These are phyloP conservation scores for Trichoplusia ni DNA, from an alignment of 1,140 invertebrate genomes.

Conservation along the genomic window DNA sequence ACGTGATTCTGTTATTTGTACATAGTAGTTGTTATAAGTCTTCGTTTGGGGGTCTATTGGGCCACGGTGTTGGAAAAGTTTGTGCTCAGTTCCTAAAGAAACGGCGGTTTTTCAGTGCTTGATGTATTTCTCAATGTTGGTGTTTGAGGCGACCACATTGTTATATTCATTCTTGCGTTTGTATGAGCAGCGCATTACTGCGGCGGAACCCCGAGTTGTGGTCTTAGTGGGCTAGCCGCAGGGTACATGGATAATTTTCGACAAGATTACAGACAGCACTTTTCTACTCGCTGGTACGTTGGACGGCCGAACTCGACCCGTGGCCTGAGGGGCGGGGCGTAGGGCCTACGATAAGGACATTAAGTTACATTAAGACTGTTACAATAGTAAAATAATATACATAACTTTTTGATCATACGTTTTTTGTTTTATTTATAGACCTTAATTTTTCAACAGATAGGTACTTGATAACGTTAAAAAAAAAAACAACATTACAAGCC, in stretches of 20 bases:
- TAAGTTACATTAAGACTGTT: slow-evolving; percentile 31
- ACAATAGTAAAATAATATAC: slow-evolving; percentile 29
- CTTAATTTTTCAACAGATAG: not conserved
- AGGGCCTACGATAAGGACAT: slow-evolving; percentile 8
- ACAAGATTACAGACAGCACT: slow-evolving; percentile 2
- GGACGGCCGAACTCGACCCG: slow-evolving; percentile 18
- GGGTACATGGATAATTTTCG: not conserved
- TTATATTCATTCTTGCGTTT: not conserved
- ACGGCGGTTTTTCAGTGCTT: slow-evolving; percentile 17
- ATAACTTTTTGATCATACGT: slow-evolving; percentile 13
- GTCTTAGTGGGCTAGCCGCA: slow-evolving; percentile 35
- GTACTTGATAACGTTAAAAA: too few relatives aligned
- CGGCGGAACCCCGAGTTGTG: slow-evolving; percentile 32
- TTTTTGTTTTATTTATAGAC: slow-evolving; percentile 4
- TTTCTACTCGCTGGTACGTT: slow-evolving; percentile 14
- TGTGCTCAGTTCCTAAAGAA: not conserved
- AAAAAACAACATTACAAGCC: too few relatives aligned
- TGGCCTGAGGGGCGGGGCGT: slow-evolving; percentile 5
- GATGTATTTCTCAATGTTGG: slow-evolving; percentile 11
- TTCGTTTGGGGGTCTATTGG: not conserved
- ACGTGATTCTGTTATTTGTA: slow-evolving; percentile 22
- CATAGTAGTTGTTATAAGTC: slow-evolving; percentile 3
- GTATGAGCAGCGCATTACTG: slow-evolving; percentile 2
- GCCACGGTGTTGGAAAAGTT: not conserved
- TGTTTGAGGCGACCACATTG: slow-evolving; percentile 9